A percentile compares a stretch with the other conserved stretches of the same genome.
These are phyloP conservation scores for Drosophila nigromelanica DNA, from an alignment of 1,140 invertebrate genomes.

Conservation along the genomic window DNA sequence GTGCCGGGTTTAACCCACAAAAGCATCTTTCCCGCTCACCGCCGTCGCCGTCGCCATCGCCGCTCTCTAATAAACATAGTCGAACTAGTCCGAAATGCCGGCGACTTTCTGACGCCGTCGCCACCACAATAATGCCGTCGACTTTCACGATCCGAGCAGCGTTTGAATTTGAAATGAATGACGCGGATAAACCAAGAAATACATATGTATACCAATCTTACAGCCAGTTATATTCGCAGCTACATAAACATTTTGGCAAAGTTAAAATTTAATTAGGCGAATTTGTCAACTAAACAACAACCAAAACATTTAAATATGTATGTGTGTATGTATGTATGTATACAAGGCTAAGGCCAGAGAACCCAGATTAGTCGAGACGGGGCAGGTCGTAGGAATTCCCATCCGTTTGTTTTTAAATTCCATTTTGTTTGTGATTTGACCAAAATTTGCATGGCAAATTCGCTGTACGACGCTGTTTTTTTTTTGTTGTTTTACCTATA, in stretches of 20 bases:
- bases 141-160: constrained; percentile 75
- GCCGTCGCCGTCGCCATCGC: background rate
- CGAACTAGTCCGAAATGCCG: constrained; percentile 63
- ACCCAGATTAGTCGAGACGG: constrained; percentile 44
- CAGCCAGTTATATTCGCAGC: constrained; percentile 3
- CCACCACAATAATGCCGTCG: constrained; percentile 36
- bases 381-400: constrained; percentile 65
- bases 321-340: background rate
- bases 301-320: constrained; percentile 4
- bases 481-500: constrained; percentile 26
- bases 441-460: constrained; percentile 36
- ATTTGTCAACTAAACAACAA: constrained; percentile 50
- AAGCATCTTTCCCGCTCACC: constrained; percentile 1
- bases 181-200: constrained; percentile 63
- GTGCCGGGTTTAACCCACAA: constrained; percentile 64
- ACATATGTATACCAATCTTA: constrained; percentile 3
- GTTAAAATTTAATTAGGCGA: constrained; percentile 58
- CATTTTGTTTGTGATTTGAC: constrained; percentile 48
- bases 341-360: constrained; percentile 56
- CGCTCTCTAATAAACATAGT: constrained; percentile 25
- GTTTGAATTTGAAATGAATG: constrained; percentile 60
- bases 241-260: constrained; percentile 24
- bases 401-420: constrained; percentile 40
- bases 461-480: constrained; percentile 23
- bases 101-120: constrained; percentile 55